Conservation (phyloP, 1,140 invertebrate species). For the Samia ricini region DNA sequence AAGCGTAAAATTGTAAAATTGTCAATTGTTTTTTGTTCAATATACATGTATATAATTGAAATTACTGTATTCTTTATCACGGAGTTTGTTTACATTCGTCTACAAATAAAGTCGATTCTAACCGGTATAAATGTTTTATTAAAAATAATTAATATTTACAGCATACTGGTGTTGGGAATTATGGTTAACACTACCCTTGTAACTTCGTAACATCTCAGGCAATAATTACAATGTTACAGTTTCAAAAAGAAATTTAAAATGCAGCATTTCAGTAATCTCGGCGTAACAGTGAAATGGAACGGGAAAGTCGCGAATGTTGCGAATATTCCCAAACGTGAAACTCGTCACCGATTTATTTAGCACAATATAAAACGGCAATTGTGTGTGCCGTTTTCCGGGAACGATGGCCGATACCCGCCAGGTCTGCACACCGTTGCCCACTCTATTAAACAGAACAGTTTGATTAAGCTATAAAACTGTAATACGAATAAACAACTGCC, state of each 20-base stretch:
- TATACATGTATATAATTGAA: too few relatives aligned
- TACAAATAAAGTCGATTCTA: too few relatives aligned
- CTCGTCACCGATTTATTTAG: conserved; percentile 27
- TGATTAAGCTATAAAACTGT: conserved; percentile 20
- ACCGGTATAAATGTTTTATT: too few relatives aligned
- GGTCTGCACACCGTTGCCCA: conserved; percentile 18
- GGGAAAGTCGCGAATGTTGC: not conserved
- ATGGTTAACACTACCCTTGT: too few relatives aligned
- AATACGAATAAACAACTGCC: conserved; percentile 14
- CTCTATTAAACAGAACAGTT: conserved; percentile 18
- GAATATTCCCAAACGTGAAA: not conserved
- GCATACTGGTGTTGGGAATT: too few relatives aligned
- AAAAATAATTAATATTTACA: too few relatives aligned
- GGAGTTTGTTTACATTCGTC: too few relatives aligned
- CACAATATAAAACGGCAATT: conserved; percentile 16
- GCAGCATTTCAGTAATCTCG: not conserved
- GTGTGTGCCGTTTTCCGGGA: conserved; percentile 24
- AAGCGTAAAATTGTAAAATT: too few relatives aligned
- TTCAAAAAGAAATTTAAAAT: not conserved
- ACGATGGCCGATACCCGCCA: conserved; percentile 26
- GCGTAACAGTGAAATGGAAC: not conserved
- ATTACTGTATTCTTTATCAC: too few relatives aligned
- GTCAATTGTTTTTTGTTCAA: too few relatives aligned
- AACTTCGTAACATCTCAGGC: too few relatives aligned
- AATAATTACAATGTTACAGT: too few relatives aligned